Evolutionary conservation across 1,140 invertebrate genomes (phyloP).

Genomic region (Pogonognathellus flavescens): DNA sequence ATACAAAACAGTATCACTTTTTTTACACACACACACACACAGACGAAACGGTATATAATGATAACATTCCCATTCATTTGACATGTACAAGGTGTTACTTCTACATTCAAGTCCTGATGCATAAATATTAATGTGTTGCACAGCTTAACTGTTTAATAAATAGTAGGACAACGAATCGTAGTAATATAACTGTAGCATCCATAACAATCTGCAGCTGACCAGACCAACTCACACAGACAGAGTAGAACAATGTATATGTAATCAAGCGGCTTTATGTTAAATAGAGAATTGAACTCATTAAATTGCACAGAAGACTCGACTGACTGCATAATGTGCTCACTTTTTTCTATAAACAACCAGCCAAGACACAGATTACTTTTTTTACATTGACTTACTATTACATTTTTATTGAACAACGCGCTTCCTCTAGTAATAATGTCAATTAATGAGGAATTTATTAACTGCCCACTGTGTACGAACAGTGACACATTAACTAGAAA

Average conservation of each 20-base stretch:
- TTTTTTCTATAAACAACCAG: no score
- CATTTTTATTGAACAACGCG: no score
- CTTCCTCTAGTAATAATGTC: no score
- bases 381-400: no score
- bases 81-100: not conserved
- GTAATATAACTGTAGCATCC: not conserved
- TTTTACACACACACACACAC: no score
- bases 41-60: not conserved
- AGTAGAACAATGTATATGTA: not conserved
- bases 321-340: no score
- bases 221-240: not conserved
- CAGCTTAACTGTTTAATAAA: not conserved
- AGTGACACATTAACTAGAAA: no score
- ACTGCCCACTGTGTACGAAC: no score
- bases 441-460: no score
- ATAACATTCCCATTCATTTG: not conserved
- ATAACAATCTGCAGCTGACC: not conserved
- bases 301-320: not conserved
- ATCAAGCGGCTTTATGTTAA: not conserved
- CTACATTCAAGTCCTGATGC: not conserved
- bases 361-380: no score
- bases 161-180: no score
- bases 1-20: not conserved
- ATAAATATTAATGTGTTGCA: not conserved
- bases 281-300: conserved; percentile 3